A percentile compares a stretch with the other conserved stretches of the same genome.
These are phyloP conservation scores for Girardinus metallicus DNA, from an alignment of 2,797 vertebrate genomes.

Conservation along the genomic window DNA sequence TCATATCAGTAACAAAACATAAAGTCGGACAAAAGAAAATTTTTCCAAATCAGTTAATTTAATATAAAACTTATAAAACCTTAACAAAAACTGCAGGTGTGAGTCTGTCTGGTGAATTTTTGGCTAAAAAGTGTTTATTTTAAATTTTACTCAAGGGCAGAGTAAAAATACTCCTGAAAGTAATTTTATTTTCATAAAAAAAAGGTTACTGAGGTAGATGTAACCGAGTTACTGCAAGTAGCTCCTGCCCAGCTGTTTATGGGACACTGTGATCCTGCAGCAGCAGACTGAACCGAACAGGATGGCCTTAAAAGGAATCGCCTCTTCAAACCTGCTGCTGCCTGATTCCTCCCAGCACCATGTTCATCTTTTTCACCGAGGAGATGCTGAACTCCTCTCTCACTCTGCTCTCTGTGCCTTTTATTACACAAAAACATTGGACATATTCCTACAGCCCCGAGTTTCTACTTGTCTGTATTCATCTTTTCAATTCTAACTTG, in stretches of 20 bases:
- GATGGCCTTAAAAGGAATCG: slow-evolving; percentile 83
- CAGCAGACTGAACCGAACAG: slow-evolving; percentile 35
- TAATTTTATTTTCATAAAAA: too few relatives aligned
- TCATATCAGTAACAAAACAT: too few relatives aligned
- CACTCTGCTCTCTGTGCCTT: slow-evolving; percentile 4
- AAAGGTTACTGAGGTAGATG: too few relatives aligned
- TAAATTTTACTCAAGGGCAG: too few relatives aligned
- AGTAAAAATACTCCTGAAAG: too few relatives aligned
- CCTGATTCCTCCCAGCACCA: slow-evolving; percentile 58
- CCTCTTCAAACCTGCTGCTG: slow-evolving; percentile 49
- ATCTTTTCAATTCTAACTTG: not conserved
- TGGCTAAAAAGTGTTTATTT: too few relatives aligned
- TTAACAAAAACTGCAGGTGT: too few relatives aligned
- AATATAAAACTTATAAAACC: too few relatives aligned
- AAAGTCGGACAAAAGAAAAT: too few relatives aligned
- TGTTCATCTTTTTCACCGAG: slow-evolving; percentile 57
- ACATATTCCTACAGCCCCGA: not conserved
- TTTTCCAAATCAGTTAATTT: too few relatives aligned
- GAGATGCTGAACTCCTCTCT: not conserved
- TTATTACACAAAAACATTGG: not conserved
- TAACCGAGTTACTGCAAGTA: too few relatives aligned
- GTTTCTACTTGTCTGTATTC: not conserved
- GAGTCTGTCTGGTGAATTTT: too few relatives aligned
- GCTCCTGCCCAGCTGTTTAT: not conserved
- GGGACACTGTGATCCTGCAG: slow-evolving; percentile 47